Conservation (phyloP, 2,797 vertebrate genomes). For the Etheostoma nigrum region DNA sequence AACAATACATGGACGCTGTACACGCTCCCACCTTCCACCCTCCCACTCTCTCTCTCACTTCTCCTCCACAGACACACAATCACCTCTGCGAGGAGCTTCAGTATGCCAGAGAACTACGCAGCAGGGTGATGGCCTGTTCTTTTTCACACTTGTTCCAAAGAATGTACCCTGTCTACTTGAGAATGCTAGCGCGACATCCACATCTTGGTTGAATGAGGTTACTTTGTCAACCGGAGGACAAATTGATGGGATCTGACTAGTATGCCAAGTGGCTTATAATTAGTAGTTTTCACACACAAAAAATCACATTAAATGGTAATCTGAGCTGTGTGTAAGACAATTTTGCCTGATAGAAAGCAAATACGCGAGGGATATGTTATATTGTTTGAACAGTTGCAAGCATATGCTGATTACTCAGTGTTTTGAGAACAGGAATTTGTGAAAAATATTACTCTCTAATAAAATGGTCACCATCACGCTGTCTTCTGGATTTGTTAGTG, state of each 20-base stretch:
- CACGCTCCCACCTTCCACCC: conserved; percentile 80
- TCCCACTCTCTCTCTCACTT: conserved; percentile 78
- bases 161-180: conserved; percentile 66
- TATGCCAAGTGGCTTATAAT: conserved; percentile 55
- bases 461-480: conserved; percentile 6
- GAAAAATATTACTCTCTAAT: conserved; percentile 19
- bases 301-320: conserved; percentile 39
- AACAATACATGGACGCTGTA: conserved; percentile 81
- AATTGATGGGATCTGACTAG: conserved; percentile 37
- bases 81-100: conserved; percentile 76
- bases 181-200: conserved; percentile 53
- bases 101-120: conserved; percentile 73
- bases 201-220: conserved; percentile 55
- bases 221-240: conserved; percentile 53
- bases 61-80: conserved; percentile 73
- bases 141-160: conserved; percentile 72
- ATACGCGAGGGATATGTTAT: conserved; percentile 8
- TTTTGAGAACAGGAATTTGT: conserved; percentile 37
- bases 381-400: conserved; percentile 22
- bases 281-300: conserved; percentile 23
- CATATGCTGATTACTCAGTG: conserved; percentile 44
- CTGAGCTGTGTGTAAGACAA: conserved; percentile 38
- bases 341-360: conserved; percentile 33
- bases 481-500: conserved; percentile 6
- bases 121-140: conserved; percentile 75